Conservation (phyloP, 2,888 invertebrate species). For the Sycophila texana region DNA sequence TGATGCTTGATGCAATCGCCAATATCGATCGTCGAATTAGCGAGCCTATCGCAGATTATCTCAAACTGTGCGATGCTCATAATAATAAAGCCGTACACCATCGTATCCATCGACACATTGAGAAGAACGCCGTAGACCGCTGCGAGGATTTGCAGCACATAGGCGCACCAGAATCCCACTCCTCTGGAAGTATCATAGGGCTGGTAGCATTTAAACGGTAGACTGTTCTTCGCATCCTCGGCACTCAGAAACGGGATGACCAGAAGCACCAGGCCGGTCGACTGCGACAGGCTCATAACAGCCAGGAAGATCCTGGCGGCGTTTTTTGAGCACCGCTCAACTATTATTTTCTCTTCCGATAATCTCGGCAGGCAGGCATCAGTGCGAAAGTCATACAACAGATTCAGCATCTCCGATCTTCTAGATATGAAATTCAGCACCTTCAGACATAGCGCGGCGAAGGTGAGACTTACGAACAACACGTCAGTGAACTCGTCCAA, state of each 20-base stretch:
- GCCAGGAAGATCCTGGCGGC: slow-evolving; percentile 23
- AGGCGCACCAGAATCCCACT: slow-evolving; percentile 25
- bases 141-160: slow-evolving; percentile 31
- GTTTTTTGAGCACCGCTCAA: background rate
- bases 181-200: slow-evolving; percentile 36
- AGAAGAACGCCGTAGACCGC: slow-evolving; percentile 36
- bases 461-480: slow-evolving; percentile 43
- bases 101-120: slow-evolving; percentile 51
- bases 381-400: slow-evolving; percentile 31
- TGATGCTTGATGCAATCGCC: slow-evolving; percentile 44
- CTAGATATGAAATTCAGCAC: slow-evolving; percentile 37
- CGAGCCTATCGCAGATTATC: slow-evolving; percentile 27
- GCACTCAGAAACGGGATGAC: slow-evolving; percentile 33
- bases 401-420: slow-evolving; percentile 5
- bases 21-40: slow-evolving; percentile 3
- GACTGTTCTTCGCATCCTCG: background rate
- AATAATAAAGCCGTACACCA: slow-evolving; percentile 50
- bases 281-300: slow-evolving; percentile 33
- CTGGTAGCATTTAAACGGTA: slow-evolving; percentile 48
- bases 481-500: slow-evolving; percentile 39
- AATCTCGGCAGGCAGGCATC: slow-evolving; percentile 16
- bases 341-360: slow-evolving; percentile 30
- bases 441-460: slow-evolving; percentile 34
- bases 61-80: slow-evolving; percentile 42
- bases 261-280: background rate